phyloP scores from a whole-genome alignment of 2,113 vertebrate species.

The Tiliqua scincoides region DNA sequence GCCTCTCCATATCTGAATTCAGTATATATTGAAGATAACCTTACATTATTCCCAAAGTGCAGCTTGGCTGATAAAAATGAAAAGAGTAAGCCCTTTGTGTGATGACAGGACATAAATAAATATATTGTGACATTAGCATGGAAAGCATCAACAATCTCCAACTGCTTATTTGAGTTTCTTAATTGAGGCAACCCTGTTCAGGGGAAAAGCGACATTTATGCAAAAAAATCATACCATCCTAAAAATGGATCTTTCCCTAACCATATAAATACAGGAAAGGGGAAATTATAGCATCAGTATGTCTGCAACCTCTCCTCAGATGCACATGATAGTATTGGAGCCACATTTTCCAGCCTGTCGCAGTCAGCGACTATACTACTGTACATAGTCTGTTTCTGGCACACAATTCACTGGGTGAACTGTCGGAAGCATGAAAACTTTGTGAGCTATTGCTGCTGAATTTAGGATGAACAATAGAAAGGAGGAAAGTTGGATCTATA shows the following conservation, averaged over 20 bases:
- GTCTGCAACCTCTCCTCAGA: too few species aligned
- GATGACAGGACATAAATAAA: slow-evolving; percentile 47
- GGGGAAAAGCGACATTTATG: not conserved
- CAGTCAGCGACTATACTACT: not conserved
- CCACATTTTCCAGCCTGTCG: not conserved
- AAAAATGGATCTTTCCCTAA: slow-evolving; percentile 25
- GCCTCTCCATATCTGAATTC: slow-evolving; percentile 49
- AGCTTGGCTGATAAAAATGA: slow-evolving; percentile 62
- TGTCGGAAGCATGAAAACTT: not conserved
- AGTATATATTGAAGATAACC: slow-evolving; percentile 48
- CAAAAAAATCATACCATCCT: not conserved
- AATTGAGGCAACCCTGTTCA: slow-evolving; percentile 38
- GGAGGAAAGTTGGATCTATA: not conserved
- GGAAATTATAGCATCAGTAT: too few species aligned
- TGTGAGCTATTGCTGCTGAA: too few species aligned
- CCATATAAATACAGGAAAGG: too few species aligned
- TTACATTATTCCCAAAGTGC: slow-evolving; percentile 34
- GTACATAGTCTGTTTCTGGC: too few species aligned
- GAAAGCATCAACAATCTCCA: slow-evolving; percentile 17
- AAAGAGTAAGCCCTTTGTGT: slow-evolving; percentile 41
- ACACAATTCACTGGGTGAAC: not conserved
- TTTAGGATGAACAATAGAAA: not conserved
- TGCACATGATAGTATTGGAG: not conserved
- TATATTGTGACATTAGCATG: slow-evolving; percentile 16
- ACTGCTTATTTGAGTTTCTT: slow-evolving; percentile 37